Base-by-base conservation (phyloP, 2,113 vertebrate species). In the Atractosteus spatula region DNA sequence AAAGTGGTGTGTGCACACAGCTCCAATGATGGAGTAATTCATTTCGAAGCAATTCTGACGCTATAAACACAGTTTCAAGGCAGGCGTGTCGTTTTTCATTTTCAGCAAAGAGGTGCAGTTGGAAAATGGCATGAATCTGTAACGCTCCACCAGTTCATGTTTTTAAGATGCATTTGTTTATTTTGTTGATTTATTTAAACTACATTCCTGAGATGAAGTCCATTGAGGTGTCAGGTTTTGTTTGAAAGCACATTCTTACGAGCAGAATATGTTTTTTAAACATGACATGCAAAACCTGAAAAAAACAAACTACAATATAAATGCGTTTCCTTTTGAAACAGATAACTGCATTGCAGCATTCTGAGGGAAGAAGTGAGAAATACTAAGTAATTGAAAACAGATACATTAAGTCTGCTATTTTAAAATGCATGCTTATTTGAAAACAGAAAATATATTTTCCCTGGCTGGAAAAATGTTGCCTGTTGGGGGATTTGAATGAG, bases 21-120 rank as follows among this genome's bases (percentile, higher is more conserved):
- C 78, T 88, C 80, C 74, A 83, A 71, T 88, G 87, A 91, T 90
- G 86, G 71, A 89, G 84, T 92, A 89, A 93, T 93, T 92, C 81
- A 88, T 90, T 92, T 90, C 88, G 81, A 89, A 85, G 82, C 84
- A 83, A 87, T 91, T 86, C 84, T 89, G 86, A 92, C 83, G 83
- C 85, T 82, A 78, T 90, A 89, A 93, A 92, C 87, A 91, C 86
- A 85, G 88, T 91, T 85, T 91, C 88, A 85, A 82, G 88, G 82
- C 88, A 87, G 84, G 88, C 79, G 70, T 87, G 91, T 92, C 86
- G 91, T 92, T 93, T 89, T 85, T 93, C 90, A 90, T 92, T 89
- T 81, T 83, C 79, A 83, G 80, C 80, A 80, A 84, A 80, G 81
- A 77, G 76, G 78, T 81, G 79, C 80, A 77, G 81, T 84, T 84